Conservation (phyloP, 2,797 vertebrate species). For the Xenops minutus region DNA sequence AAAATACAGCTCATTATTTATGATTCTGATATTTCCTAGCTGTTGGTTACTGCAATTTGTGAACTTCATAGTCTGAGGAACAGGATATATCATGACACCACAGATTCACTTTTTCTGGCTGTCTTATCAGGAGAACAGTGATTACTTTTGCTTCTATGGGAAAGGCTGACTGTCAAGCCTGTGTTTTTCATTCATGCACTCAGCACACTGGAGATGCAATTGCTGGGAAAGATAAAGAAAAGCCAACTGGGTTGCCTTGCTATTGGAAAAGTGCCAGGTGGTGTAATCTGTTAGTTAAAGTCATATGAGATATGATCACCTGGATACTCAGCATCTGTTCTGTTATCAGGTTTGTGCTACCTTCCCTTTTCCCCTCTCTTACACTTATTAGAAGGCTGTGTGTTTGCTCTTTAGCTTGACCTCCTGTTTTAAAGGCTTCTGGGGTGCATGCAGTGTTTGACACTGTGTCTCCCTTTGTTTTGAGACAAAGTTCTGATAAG, state of each 20-base stretch:
- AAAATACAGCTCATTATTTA: not conserved
- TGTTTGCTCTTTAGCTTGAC: not conserved
- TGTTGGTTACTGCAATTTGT: not conserved
- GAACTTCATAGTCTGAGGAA: not conserved
- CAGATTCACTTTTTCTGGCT: not conserved
- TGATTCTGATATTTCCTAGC: not conserved
- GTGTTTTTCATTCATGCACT: not conserved
- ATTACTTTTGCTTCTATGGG: not conserved
- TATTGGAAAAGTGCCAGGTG: not conserved
- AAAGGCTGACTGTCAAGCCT: not conserved
- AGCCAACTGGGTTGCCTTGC: not conserved
- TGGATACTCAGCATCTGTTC: not conserved
- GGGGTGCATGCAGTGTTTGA: not conserved
- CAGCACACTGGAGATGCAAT: not conserved
- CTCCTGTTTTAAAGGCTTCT: not conserved
- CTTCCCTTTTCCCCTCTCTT: not conserved
- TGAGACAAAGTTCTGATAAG: not conserved
- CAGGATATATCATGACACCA: not conserved
- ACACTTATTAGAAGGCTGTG: not conserved
- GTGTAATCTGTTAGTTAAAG: not conserved
- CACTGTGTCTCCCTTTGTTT: not conserved
- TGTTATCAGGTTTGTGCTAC: not conserved
- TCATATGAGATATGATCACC: not conserved
- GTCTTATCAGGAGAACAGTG: not conserved
- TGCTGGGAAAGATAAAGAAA: slow-evolving; percentile 22